Evolutionary conservation across 2,888 invertebrate genomes (phyloP).

Genomic region (Amitus sp.): DNA sequence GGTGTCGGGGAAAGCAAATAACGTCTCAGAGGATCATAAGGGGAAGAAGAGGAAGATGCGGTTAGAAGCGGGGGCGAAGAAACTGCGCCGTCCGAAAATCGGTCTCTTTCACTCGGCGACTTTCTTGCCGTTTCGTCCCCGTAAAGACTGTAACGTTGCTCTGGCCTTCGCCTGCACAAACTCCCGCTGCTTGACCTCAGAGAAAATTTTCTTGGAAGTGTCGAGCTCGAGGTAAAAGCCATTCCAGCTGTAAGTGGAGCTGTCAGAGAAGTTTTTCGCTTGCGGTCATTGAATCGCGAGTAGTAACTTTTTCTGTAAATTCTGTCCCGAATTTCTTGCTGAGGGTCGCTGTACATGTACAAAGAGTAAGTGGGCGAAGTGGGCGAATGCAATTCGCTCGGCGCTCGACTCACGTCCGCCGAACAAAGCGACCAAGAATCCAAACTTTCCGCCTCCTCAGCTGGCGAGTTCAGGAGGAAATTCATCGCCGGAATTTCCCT

Average conservation of each 20-base stretch:
- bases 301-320: constrained; percentile 91
- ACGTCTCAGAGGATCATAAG: constrained; percentile 53
- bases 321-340: constrained; percentile 80
- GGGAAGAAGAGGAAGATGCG: constrained; percentile 40
- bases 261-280: constrained; percentile 76
- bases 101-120: constrained; percentile 51
- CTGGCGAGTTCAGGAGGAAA: too few species aligned
- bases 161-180: constrained; percentile 40
- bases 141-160: constrained; percentile 50
- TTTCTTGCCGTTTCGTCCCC: constrained; percentile 49
- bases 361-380: constrained; percentile 62
- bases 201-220: constrained; percentile 65
- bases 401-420: constrained; percentile 59
- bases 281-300: constrained; percentile 87
- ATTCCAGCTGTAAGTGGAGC: constrained; percentile 67
- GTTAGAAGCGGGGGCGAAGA: constrained; percentile 43
- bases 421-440: constrained; percentile 78
- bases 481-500: constrained; percentile 45
- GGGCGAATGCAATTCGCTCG: constrained; percentile 64
- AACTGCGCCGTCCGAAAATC: constrained; percentile 44
- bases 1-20: constrained; percentile 53
- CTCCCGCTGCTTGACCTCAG: constrained; percentile 44
- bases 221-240: constrained; percentile 45
- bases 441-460: constrained; percentile 70
- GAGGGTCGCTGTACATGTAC: constrained; percentile 46